phyloP scores from a whole-genome alignment of 2,888 invertebrate genomes.

The Beris chalybata region DNA sequence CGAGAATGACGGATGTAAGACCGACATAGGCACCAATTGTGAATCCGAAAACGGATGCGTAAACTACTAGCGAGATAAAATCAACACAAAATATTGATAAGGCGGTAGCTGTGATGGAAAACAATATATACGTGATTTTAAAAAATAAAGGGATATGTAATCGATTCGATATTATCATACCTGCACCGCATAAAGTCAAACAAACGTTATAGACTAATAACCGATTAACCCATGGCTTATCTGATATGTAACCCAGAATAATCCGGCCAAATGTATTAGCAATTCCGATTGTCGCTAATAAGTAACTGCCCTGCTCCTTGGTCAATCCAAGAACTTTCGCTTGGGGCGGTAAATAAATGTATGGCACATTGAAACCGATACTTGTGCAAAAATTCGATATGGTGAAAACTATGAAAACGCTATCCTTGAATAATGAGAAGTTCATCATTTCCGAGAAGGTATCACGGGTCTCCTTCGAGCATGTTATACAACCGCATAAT shows the following conservation, averaged over 20 bases:
- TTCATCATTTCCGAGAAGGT: constrained; percentile 83
- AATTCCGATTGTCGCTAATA: constrained; percentile 80
- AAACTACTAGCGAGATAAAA: constrained; percentile 74
- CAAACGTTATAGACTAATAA: constrained; percentile 87
- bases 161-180: constrained; percentile 56
- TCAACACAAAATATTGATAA: constrained; percentile 75
- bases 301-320: constrained; percentile 65
- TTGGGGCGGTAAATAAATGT: constrained; percentile 80
- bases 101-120: constrained; percentile 68
- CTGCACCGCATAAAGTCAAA: constrained; percentile 83
- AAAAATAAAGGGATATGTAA: neutral
- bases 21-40: constrained; percentile 95
- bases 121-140: neutral
- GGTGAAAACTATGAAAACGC: constrained; percentile 85
- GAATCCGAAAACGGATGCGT: constrained; percentile 81
- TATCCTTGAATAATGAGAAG: constrained; percentile 78
- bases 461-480: constrained; percentile 70
- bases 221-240: constrained; percentile 89
- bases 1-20: constrained; percentile 92
- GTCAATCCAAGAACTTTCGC: constrained; percentile 64
- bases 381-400: constrained; percentile 87
- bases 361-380: constrained; percentile 92
- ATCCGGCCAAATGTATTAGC: constrained; percentile 90
- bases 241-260: constrained; percentile 81
- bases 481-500: constrained; percentile 64